Evolutionary conservation across 2,888 invertebrate species (phyloP).

Genomic region (Andrena praecox): DNA sequence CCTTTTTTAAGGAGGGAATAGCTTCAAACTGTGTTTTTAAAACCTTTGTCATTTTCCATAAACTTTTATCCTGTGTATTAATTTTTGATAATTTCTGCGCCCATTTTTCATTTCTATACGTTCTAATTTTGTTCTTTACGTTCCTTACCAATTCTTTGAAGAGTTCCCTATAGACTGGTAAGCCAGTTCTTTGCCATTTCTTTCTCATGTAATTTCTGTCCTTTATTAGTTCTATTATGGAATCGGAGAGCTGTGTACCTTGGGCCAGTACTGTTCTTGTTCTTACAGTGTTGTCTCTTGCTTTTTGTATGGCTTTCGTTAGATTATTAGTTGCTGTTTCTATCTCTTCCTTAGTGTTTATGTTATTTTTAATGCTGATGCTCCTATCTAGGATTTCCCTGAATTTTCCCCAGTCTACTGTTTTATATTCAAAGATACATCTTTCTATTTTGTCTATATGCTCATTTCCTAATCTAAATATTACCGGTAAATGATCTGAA

Average conservation of each 20-base stretch:
- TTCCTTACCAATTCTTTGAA: constrained; percentile 9
- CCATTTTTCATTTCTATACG: constrained; percentile 30
- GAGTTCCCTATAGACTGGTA: neutral
- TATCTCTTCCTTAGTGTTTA: constrained; percentile 37
- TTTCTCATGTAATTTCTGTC: constrained; percentile 34
- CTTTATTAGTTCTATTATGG: constrained; percentile 11
- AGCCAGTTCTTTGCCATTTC: constrained; percentile 35
- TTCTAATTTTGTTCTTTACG: constrained; percentile 27
- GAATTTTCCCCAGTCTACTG: neutral
- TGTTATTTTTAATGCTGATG: constrained; percentile 30
- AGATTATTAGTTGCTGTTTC: constrained; percentile 49
- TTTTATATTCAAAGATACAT: neutral
- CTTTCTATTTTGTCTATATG: constrained; percentile 18
- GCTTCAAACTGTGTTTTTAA: neutral
- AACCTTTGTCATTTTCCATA: constrained; percentile 51
- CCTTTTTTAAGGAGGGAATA: neutral
- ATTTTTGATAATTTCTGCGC: constrained; percentile 25
- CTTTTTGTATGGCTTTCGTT: constrained; percentile 42
- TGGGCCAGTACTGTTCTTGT: constrained; percentile 21
- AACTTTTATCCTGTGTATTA: constrained; percentile 32
- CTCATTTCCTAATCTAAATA: constrained; percentile 15
- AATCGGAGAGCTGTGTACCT: neutral
- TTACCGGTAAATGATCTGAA: constrained; percentile 68
- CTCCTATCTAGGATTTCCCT: constrained; percentile 24
- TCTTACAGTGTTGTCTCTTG: neutral